Percentiles rank a stretch among this genome's conserved stretches.
These are phyloP conservation scores for Premnoplex brunnescens DNA, from an alignment of 2,797 vertebrate species.

Conservation along the genomic window DNA sequence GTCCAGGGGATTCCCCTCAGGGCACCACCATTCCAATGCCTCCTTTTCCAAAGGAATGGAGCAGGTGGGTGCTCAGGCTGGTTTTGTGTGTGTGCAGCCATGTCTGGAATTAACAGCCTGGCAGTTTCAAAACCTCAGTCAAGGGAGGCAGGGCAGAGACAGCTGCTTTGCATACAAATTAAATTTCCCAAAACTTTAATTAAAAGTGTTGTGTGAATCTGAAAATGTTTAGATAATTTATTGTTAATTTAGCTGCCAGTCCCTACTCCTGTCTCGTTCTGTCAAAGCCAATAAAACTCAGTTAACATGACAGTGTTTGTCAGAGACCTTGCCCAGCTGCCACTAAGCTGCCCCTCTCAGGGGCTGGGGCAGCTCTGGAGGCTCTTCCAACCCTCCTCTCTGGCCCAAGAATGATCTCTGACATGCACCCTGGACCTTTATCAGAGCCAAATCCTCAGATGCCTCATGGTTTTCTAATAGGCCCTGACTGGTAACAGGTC, in stretches of 20 bases:
- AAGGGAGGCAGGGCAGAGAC: background rate
- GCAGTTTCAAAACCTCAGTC: background rate
- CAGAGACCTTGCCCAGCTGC: background rate
- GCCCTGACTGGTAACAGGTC: background rate
- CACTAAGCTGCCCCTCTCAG: background rate
- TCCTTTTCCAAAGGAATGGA: background rate
- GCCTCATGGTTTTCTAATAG: background rate
- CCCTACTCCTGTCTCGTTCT: background rate
- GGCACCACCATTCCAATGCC: background rate
- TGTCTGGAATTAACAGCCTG: background rate
- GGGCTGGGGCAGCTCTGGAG: background rate
- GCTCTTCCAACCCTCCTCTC: rapidly evolving
- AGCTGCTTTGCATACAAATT: slow-evolving; percentile 65
- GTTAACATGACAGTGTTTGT: background rate
- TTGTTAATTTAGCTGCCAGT: background rate
- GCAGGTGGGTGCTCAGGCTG: background rate
- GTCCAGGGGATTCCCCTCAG: background rate
- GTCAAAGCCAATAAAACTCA: background rate
- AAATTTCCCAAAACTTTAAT: slow-evolving; percentile 41
- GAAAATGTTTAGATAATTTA: slow-evolving; percentile 2
- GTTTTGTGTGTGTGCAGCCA: background rate
- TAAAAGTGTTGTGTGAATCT: slow-evolving; percentile 44
- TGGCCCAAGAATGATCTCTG: background rate
- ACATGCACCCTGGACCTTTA: background rate
- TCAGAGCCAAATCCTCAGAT: background rate